Percentiles rank a stretch among this genome's conserved stretches.
Evolutionary conservation across 2,797 vertebrate genomes (phyloP).

Genomic region (Setipinna tenuifilis): DNA sequence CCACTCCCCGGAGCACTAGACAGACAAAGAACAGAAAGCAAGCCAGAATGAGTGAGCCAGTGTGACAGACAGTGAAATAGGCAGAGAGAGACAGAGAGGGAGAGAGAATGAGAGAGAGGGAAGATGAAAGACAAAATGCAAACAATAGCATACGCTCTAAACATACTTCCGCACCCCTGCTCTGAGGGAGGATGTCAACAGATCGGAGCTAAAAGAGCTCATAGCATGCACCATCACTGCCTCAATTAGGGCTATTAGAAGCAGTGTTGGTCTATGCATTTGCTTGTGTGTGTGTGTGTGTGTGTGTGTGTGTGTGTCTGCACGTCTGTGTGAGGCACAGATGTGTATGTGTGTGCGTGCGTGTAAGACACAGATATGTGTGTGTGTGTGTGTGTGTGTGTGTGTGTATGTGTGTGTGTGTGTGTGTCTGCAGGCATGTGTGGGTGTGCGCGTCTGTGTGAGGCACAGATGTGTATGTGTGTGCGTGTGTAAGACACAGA

Average conservation of each 20-base stretch:
- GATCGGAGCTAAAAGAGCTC: neutral
- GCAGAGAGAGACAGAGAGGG: neutral
- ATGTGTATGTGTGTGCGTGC: too few species aligned
- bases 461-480: too few species aligned
- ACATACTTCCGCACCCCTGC: neutral
- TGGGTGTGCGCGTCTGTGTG: too few species aligned
- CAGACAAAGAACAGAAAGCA: neutral
- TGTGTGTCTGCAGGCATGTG: too few species aligned
- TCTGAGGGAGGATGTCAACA: neutral
- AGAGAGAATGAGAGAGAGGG: neutral
- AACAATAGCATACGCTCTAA: conserved; percentile 14
- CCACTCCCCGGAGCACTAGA: conserved; percentile 93
- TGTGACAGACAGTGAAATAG: neutral
- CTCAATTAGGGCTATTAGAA: neutral
- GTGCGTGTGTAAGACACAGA: too few species aligned
- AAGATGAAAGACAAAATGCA: conserved; percentile 21
- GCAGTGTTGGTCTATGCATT: neutral
- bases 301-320: too few species aligned
- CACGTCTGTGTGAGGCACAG: neutral
- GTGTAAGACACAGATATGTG: too few species aligned
- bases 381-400: too few species aligned
- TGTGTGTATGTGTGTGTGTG: too few species aligned
- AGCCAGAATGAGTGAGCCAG: neutral
- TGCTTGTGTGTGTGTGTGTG: too few species aligned
- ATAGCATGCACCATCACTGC: neutral